Evolutionary conservation across 64 coral and sea anemone genomes (phyloP).

Genomic region (Pachyseris speciosa): DNA sequence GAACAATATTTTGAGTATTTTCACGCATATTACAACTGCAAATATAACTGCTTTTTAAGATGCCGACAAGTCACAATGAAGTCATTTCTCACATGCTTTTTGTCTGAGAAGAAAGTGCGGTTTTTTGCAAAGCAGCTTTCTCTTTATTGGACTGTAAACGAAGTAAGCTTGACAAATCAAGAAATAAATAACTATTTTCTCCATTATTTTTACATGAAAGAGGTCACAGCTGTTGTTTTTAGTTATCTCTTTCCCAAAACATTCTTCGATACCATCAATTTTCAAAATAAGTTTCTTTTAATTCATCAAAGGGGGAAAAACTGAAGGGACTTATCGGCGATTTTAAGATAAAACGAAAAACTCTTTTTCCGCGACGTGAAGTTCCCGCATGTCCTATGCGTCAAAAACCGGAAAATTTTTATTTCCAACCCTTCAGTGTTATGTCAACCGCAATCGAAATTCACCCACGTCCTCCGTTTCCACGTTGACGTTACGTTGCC

Average conservation of each 20-base stretch:
- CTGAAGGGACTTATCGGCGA: slow-evolving; percentile 24
- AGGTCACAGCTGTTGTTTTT: not conserved
- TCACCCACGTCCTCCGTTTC: not conserved
- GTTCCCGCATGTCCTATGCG: not conserved
- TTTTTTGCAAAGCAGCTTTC: not conserved
- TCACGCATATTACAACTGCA: not conserved
- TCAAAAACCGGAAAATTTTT: not conserved
- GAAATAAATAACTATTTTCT: not conserved
- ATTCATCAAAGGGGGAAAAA: slow-evolving; percentile 23
- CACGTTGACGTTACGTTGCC: no score
- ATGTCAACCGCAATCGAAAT: not conserved
- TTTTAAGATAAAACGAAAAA: slow-evolving; percentile 4
- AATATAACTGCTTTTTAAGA: not conserved
- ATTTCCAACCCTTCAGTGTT: not conserved
- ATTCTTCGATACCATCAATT: not conserved
- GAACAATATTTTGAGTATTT: not conserved
- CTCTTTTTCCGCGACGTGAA: not conserved
- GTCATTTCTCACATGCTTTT: slow-evolving; percentile 24
- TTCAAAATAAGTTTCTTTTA: not conserved
- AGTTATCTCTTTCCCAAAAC: not conserved
- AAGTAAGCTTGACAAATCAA: not conserved
- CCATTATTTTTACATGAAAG: not conserved
- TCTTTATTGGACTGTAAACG: not conserved
- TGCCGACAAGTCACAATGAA: not conserved
- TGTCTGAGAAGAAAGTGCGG: not conserved